Conservation (phyloP, 2,797 vertebrate species). For the Sebastes reedi region DNA sequence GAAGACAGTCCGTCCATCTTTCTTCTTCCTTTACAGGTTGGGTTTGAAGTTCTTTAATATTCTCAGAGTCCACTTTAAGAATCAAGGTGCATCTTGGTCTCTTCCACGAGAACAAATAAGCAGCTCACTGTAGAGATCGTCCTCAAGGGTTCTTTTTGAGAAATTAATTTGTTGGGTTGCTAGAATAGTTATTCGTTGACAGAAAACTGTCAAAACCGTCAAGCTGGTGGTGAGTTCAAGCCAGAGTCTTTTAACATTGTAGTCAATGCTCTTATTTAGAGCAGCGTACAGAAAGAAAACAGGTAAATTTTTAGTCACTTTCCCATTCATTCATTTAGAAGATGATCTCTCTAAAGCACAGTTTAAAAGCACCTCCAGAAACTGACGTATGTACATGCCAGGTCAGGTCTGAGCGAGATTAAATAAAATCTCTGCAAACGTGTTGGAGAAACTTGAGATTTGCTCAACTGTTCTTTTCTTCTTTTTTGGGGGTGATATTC, state of each 20-base stretch:
- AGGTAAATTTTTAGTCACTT: not conserved
- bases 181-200: not conserved
- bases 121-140: not conserved
- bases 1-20: slow-evolving; percentile 26
- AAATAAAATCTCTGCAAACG: not conserved
- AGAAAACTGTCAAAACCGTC: not conserved
- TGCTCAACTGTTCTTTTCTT: not conserved
- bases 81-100: not conserved
- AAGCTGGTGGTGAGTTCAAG: not conserved
- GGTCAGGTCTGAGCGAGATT: not conserved
- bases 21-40: not conserved
- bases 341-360: not conserved
- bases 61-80: not conserved
- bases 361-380: not conserved
- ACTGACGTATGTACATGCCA: not conserved
- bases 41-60: not conserved
- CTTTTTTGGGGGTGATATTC: not conserved
- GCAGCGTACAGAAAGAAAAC: not conserved
- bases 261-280: not conserved
- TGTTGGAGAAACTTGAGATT: not conserved
- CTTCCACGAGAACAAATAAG: not conserved
- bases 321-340: not conserved
- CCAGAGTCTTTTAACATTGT: not conserved
- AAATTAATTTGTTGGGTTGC: not conserved
- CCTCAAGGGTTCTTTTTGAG: not conserved